Evolutionary conservation across 2,888 invertebrate species (phyloP).

Genomic region (Eupithecia pulchellata): DNA sequence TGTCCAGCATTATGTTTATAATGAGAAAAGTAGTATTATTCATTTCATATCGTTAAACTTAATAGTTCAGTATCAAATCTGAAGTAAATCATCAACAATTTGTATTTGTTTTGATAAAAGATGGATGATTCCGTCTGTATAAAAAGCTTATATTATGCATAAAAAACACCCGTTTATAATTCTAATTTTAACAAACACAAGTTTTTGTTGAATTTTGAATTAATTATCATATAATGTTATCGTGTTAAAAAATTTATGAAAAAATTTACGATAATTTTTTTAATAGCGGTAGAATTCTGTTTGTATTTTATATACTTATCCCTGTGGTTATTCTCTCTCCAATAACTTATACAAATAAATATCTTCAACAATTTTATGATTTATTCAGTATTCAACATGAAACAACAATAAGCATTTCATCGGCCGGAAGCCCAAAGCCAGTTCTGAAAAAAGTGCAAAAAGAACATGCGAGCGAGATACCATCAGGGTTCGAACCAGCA

Average conservation of each 20-base stretch:
- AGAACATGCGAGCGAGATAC: slow-evolving; percentile 54
- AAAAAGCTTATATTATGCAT: no score
- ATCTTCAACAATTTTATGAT: not conserved
- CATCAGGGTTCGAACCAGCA: slow-evolving; percentile 49
- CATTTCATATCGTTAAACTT: not conserved
- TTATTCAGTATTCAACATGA: not conserved
- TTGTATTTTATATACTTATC: no score
- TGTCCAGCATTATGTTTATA: no score
- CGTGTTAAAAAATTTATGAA: no score
- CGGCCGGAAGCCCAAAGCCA: slow-evolving; percentile 28
- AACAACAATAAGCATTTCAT: slow-evolving; percentile 18
- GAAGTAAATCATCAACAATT: not conserved
- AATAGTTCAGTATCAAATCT: not conserved
- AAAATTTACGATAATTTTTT: no score
- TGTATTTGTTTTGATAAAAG: not conserved
- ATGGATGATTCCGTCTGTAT: no score
- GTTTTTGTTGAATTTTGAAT: not conserved
- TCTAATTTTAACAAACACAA: not conserved
- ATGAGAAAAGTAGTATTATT: not conserved
- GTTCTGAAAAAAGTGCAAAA: slow-evolving; percentile 38
- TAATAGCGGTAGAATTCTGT: no score
- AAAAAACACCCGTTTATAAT: not conserved
- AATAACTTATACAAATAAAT: no score
- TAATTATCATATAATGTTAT: no score
- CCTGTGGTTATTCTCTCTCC: no score